Percentiles rank a stretch among this genome's conserved stretches.
phyloP scores from a whole-genome alignment of 1,140 invertebrate genomes.

The Oppia nitens region DNA sequence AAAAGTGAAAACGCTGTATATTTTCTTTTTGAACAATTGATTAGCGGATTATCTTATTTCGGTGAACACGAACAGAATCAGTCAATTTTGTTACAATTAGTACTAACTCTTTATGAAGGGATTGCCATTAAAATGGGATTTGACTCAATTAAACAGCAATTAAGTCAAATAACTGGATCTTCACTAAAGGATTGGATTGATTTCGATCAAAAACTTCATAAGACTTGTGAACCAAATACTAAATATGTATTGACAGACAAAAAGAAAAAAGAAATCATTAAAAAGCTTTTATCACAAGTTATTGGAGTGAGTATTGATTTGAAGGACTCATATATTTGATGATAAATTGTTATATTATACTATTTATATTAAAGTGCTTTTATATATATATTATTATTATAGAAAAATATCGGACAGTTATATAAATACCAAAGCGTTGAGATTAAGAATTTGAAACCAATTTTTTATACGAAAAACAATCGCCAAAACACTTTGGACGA shows the following conservation, averaged over 20 bases:
- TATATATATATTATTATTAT: neutral
- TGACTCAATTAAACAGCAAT: neutral
- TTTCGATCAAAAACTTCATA: neutral
- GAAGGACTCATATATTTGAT: too few species aligned
- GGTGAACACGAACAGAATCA: conserved; percentile 13
- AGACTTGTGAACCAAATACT: neutral
- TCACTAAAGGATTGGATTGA: neutral
- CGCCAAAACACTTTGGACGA: neutral
- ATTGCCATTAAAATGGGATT: neutral
- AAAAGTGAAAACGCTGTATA: neutral
- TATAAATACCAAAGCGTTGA: neutral
- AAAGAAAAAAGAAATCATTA: neutral
- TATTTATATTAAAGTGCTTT: neutral
- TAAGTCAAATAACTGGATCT: neutral
- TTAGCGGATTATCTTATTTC: conserved; percentile 1
- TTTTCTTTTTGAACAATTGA: neutral
- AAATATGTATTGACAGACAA: neutral
- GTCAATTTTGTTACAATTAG: neutral
- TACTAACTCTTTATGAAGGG: conserved; percentile 4
- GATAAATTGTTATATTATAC: neutral
- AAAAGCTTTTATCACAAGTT: neutral
- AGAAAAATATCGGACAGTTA: neutral
- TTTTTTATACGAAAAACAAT: neutral
- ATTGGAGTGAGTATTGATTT: conserved; percentile 2
- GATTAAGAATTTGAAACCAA: neutral